These are phyloP conservation scores for Meganola albula DNA, from an alignment of 2,888 invertebrate genomes.

Conservation along the genomic window DNA sequence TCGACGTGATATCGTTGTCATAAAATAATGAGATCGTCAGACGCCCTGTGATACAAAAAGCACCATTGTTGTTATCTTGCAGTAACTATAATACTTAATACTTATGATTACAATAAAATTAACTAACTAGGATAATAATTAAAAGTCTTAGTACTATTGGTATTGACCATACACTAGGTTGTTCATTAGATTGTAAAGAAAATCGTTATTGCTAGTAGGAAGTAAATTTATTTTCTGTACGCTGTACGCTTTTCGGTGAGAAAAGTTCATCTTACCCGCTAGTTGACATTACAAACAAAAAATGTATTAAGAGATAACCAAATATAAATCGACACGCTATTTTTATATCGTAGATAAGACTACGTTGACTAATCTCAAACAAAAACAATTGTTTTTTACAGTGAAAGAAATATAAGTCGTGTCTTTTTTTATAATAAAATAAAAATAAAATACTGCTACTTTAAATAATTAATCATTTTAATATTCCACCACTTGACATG, in stretches of 20 bases:
- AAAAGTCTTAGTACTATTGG: constrained; percentile 18
- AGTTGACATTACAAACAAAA: too few species aligned
- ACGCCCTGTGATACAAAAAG: constrained; percentile 30
- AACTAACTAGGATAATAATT: constrained; percentile 9
- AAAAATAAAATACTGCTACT: too few species aligned
- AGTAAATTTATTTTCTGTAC: too few species aligned
- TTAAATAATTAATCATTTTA: too few species aligned
- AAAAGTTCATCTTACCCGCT: too few species aligned
- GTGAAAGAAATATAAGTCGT: constrained; percentile 7
- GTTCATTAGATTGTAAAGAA: constrained; percentile 20
- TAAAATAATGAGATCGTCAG: constrained; percentile 22
- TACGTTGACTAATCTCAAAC: too few species aligned
- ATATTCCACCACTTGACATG: too few species aligned
- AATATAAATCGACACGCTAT: constrained; percentile 28
- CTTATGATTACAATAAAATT: constrained; percentile 19
- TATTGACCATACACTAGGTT: constrained; percentile 19
- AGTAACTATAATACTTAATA: too few species aligned
- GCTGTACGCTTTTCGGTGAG: too few species aligned
- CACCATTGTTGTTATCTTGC: constrained; percentile 26
- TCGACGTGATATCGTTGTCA: constrained; percentile 17
- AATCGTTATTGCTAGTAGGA: constrained; percentile 18
- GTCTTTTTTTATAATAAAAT: constrained; percentile 19
- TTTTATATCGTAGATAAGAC: constrained; percentile 25
- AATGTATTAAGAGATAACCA: constrained; percentile 27
- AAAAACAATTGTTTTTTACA: too few species aligned